These are phyloP conservation scores for Epinephelus lanceolatus DNA, from an alignment of 2,113 vertebrate genomes.

Conservation along the genomic window DNA sequence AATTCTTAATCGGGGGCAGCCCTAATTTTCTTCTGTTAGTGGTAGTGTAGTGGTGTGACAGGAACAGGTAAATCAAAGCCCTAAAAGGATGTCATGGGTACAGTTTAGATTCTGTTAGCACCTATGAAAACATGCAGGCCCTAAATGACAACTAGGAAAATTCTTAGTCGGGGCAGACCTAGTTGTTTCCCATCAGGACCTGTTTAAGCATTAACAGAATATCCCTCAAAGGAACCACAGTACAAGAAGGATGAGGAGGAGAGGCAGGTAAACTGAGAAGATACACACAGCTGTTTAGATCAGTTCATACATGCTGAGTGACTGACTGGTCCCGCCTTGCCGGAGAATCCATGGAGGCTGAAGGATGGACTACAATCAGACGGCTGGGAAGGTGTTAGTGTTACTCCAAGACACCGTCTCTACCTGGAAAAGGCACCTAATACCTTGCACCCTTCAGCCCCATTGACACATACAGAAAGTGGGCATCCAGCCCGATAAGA, in stretches of 20 bases:
- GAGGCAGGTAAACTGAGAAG: background rate
- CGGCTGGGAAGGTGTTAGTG: background rate
- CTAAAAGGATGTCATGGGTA: no score
- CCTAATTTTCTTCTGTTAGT: no score
- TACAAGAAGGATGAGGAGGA: background rate
- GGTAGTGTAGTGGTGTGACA: no score
- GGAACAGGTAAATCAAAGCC: no score
- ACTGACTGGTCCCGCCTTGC: background rate
- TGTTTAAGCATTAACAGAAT: no score
- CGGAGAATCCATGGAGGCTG: background rate
- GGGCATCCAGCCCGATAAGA: conserved; percentile 17
- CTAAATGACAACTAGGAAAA: no score
- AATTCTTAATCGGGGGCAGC: no score
- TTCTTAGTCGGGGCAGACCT: no score
- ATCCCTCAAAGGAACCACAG: conserved; percentile 1
- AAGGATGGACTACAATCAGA: conserved; percentile 1
- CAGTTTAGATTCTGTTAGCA: no score
- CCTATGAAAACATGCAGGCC: no score
- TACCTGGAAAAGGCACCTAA: conserved; percentile 26
- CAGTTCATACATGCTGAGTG: background rate
- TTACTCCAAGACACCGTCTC: conserved; percentile 9
- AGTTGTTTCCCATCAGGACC: no score
- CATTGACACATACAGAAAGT: conserved; percentile 22
- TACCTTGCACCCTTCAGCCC: background rate
- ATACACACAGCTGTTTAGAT: conserved; percentile 10